Percentiles rank a stretch among this genome's conserved stretches.
Conservation (phyloP, 2,113 vertebrate genomes). For the Theristicus caerulescens region DNA sequence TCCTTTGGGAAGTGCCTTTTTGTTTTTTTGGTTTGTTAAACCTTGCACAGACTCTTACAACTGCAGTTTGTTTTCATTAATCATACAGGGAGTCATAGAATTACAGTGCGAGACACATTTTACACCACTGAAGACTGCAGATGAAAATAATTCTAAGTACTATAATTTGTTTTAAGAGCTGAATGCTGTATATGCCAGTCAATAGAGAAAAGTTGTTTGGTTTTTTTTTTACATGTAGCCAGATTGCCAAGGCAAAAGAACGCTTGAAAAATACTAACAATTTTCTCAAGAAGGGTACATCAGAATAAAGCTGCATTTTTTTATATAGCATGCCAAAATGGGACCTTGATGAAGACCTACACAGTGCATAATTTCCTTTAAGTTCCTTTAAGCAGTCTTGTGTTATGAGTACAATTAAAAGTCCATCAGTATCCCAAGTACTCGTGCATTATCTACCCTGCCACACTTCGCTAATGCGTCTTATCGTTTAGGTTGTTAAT, state of each 20-base stretch:
- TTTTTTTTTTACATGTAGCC: conserved; percentile 45
- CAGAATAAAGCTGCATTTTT: conserved; percentile 71
- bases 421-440: conserved; percentile 82
- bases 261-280: conserved; percentile 58
- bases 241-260: conserved; percentile 72
- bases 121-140: conserved; percentile 72
- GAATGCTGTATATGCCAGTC: conserved; percentile 64
- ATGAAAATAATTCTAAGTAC: conserved; percentile 73
- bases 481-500: conserved; percentile 84
- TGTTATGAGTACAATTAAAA: conserved; percentile 83
- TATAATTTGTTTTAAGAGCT: conserved; percentile 73
- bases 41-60: conserved; percentile 74
- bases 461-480: conserved; percentile 81
- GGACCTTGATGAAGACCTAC: conserved; percentile 84
- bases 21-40: conserved; percentile 77
- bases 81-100: conserved; percentile 74
- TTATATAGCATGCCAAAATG: conserved; percentile 69
- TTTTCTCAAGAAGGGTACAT: conserved; percentile 63
- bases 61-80: conserved; percentile 63
- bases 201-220: conserved; percentile 45
- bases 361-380: conserved; percentile 85
- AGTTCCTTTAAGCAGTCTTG: conserved; percentile 80
- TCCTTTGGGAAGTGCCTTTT: conserved; percentile 82
- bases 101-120: conserved; percentile 77
- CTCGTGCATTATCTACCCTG: conserved; percentile 83